phyloP scores from a whole-genome alignment of 2,888 invertebrate species.

The Chymomyza fuscimana region DNA sequence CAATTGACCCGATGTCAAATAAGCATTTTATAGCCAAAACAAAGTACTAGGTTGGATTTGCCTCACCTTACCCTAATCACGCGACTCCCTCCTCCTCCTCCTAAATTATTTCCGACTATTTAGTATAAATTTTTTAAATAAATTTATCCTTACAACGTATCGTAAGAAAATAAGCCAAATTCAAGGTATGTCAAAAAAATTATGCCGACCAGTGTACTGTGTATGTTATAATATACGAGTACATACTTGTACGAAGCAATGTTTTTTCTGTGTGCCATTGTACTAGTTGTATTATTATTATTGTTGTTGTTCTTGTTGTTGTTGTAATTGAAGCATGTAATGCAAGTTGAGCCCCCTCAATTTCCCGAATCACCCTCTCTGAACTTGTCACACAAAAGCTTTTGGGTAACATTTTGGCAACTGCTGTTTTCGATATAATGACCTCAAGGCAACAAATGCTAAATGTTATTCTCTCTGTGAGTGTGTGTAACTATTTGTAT shows the following conservation, averaged over 20 bases:
- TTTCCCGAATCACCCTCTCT: not conserved
- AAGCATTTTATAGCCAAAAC: too few species aligned
- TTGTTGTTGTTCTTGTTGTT: constrained; percentile 33
- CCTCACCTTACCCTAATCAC: too few species aligned
- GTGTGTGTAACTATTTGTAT: constrained; percentile 27
- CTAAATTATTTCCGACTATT: too few species aligned
- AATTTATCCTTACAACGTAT: too few species aligned
- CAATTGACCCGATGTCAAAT: too few species aligned
- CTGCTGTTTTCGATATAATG: constrained; percentile 72
- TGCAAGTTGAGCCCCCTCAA: constrained; percentile 45
- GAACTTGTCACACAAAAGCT: constrained; percentile 70
- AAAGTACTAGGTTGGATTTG: too few species aligned
- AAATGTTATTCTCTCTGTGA: constrained; percentile 30
- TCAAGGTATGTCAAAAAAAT: too few species aligned
- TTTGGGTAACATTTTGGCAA: constrained; percentile 64
- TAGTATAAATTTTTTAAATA: too few species aligned
- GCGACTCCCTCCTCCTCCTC: too few species aligned
- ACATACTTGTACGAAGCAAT: not conserved
- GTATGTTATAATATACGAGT: too few species aligned
- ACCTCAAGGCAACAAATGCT: constrained; percentile 66
- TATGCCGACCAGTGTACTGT: too few species aligned
- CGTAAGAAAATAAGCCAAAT: too few species aligned
- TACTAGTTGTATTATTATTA: constrained; percentile 10
- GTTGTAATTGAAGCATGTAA: constrained; percentile 73
- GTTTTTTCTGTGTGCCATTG: not conserved